Conservation (phyloP, 2,797 vertebrate genomes). For the Eulemur mongoz region DNA sequence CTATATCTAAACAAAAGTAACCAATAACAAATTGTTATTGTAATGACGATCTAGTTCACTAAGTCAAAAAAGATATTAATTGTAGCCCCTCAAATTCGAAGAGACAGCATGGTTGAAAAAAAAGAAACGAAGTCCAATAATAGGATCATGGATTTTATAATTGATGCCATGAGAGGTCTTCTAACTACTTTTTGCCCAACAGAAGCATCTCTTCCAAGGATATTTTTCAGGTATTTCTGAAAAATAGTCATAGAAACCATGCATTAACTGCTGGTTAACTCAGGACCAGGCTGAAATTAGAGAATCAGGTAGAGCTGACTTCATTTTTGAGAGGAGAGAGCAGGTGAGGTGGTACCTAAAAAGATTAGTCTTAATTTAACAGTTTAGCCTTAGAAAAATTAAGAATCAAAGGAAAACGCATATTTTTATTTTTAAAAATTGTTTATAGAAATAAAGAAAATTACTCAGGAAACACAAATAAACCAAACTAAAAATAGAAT, state of each 20-base stretch:
- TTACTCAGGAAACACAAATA: slow-evolving; percentile 19
- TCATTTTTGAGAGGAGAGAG: background rate
- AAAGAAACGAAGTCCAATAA: background rate
- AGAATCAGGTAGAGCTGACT: background rate
- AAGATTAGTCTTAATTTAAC: background rate
- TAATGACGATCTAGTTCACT: slow-evolving; percentile 9
- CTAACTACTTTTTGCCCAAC: background rate
- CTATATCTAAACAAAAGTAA: background rate
- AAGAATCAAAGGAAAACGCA: background rate
- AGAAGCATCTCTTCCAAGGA: background rate
- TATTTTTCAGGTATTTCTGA: background rate
- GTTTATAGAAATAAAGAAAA: background rate
- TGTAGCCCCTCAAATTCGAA: background rate
- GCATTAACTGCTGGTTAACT: background rate
- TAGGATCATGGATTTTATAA: background rate
- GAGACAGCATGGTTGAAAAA: background rate
- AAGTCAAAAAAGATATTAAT: background rate
- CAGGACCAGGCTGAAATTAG: background rate
- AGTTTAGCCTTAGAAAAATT: background rate
- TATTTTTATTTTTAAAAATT: background rate
- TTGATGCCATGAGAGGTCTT: background rate
- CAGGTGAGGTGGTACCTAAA: background rate
- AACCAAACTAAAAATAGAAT: background rate
- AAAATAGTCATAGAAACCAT: background rate
- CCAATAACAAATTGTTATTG: background rate